Evolutionary conservation across 2,797 vertebrate genomes (phyloP).

Genomic region (Notolepis coatsorum): DNA sequence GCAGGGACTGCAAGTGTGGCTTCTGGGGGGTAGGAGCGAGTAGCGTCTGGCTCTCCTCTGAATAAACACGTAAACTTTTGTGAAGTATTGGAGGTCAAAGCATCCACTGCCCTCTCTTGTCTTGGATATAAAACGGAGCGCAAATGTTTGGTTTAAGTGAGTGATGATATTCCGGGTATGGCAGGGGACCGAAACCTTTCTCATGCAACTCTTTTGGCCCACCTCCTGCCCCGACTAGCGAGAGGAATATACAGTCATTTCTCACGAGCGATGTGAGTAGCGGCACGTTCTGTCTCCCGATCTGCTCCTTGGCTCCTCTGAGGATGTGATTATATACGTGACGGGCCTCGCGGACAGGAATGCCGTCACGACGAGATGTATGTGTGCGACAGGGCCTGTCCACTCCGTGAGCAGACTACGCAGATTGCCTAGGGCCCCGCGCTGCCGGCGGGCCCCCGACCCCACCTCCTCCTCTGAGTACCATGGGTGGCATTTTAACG

Average conservation of each 20-base stretch:
- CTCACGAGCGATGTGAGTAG: slow-evolving; percentile 40
- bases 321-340: slow-evolving; percentile 43
- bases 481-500: too few species aligned
- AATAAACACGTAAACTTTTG: slow-evolving; percentile 17
- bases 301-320: slow-evolving; percentile 32
- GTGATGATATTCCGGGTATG: slow-evolving; percentile 19
- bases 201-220: slow-evolving; percentile 33
- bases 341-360: slow-evolving; percentile 48
- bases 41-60: not conserved
- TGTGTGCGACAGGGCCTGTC: too few species aligned
- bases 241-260: slow-evolving; percentile 33
- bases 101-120: slow-evolving; percentile 20
- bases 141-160: slow-evolving; percentile 37
- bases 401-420: too few species aligned
- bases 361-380: slow-evolving; percentile 9
- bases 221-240: slow-evolving; percentile 42
- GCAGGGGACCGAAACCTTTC: slow-evolving; percentile 32
- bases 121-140: slow-evolving; percentile 26
- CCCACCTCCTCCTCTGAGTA: too few species aligned
- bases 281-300: slow-evolving; percentile 51
- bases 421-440: too few species aligned
- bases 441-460: too few species aligned
- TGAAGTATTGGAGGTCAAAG: slow-evolving; percentile 6
- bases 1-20: slow-evolving; percentile 29
- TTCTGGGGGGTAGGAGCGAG: not conserved